A percentile compares a stretch with the other conserved stretches of the same genome.
Conservation (phyloP, 2,888 invertebrate species). For the Bellardia bayeri region DNA sequence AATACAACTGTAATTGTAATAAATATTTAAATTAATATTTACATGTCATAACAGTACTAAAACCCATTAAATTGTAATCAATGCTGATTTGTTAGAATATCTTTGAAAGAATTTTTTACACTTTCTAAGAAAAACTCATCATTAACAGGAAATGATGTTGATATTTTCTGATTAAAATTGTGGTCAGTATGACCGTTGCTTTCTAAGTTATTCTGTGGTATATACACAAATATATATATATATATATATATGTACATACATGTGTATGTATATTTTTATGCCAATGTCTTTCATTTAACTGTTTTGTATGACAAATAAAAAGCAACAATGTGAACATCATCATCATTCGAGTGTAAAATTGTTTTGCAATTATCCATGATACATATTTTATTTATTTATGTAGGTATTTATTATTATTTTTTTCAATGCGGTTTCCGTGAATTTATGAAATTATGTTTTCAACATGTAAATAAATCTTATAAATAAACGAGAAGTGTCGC, state of each 20-base stretch:
- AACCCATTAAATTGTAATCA: not conserved
- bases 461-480: constrained; percentile 75
- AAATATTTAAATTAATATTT: not conserved
- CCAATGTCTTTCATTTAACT: constrained; percentile 47
- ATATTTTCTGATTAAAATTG: constrained; percentile 44
- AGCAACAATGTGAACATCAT: constrained; percentile 41
- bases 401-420: not conserved
- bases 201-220: constrained; percentile 9
- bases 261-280: constrained; percentile 9
- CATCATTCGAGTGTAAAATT: constrained; percentile 61
- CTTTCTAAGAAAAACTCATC: constrained; percentile 19
- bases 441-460: constrained; percentile 3
- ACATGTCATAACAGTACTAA: not conserved
- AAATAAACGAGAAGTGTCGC: constrained; percentile 80
- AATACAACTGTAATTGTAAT: not conserved
- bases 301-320: constrained; percentile 28
- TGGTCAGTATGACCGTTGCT: constrained; percentile 38
- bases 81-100: not conserved
- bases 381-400: constrained; percentile 31
- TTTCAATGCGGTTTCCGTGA: constrained; percentile 64
- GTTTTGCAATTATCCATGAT: constrained; percentile 57
- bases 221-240: not conserved
- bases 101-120: not conserved
- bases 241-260: too few species aligned
- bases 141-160: constrained; percentile 55